Evolutionary conservation across 2,797 vertebrate species (phyloP), one percentile per base, ranked within the genome.

Genomic region (Argya squamiceps): DNA sequence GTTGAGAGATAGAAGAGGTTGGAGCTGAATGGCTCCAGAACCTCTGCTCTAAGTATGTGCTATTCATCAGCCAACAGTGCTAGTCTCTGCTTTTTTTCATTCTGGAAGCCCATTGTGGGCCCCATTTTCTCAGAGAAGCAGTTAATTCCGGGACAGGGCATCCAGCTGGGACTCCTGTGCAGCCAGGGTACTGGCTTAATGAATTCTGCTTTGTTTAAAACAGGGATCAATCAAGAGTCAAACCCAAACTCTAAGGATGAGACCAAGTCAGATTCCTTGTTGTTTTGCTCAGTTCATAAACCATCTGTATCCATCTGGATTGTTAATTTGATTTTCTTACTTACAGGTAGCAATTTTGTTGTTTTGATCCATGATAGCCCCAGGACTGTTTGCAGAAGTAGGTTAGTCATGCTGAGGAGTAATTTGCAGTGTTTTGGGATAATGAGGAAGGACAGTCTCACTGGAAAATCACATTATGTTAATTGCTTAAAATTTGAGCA

Each of bases 391-490:
- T 71, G 76, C 44, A 89, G 88, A 76, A 74, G 46, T 12, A 64
- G 34, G 26, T 69, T 89, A 64, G n/a, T 88, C 46, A 39, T 32
- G 50, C 27, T 4, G 6, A 70, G 84, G 41, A 80, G 50, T 70
- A 91, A 92, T 92, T 80, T 86, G 34, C 44, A 18, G 17, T 86
- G 56, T 34, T 88, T 80, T 29, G 64, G 53, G 75, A 55, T 89
- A 78, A 94, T 55, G 46, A 91, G 62, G 63, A 91, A 95, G 55
- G 59, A 52, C 59, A 39, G 88, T 81, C 63, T 96, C 90, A 79
- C 56, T 80, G 74, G 74, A 70, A 91, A 93, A 90, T 84, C 46
- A 34, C 16, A 84, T 92, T 64, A 71, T n/a, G n/a, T 65, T 78
- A 76, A 59, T 67, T 59, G 55, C 46, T 85, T 63, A 36, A 75